Percentiles rank a stretch among this genome's conserved stretches.
phyloP scores from a whole-genome alignment of 1,140 invertebrate genomes.

The Drosophila pachea region DNA sequence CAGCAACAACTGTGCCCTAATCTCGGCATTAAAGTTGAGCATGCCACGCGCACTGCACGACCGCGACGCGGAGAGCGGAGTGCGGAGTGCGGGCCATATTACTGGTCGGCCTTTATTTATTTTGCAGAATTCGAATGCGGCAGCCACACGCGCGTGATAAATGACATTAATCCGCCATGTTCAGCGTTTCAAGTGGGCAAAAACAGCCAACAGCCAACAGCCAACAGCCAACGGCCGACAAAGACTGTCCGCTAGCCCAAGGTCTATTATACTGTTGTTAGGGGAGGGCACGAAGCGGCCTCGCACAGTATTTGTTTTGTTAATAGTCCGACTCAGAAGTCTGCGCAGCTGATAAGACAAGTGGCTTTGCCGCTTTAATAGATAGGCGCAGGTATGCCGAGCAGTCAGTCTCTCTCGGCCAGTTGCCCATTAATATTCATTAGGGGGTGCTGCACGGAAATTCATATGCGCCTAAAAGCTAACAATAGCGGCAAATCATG shows the following conservation, averaged over 20 bases:
- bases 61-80: constrained; percentile 3
- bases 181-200: constrained; percentile 67
- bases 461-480: constrained; percentile 28
- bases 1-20: constrained; percentile 48
- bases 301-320: constrained; percentile 74
- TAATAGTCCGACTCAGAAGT: constrained; percentile 69
- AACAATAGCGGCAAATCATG: constrained; percentile 21
- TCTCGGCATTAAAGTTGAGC: constrained; percentile 47
- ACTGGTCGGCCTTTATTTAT: constrained; percentile 58
- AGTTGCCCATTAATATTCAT: constrained; percentile 50
- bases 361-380: constrained; percentile 73
- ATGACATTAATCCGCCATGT: constrained; percentile 76
- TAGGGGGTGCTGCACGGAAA: constrained; percentile 22
- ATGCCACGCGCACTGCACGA: constrained; percentile 18
- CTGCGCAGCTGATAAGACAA: constrained; percentile 69
- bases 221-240: neutral
- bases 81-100: neutral
- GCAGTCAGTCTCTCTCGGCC: constrained; percentile 36
- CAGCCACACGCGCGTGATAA: constrained; percentile 61
- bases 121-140: constrained; percentile 70
- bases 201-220: constrained; percentile 1
- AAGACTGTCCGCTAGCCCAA: constrained; percentile 26
- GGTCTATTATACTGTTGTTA: constrained; percentile 22
- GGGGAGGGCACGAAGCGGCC: constrained; percentile 16
- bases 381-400: constrained; percentile 48